phyloP scores from a whole-genome alignment of 1,140 invertebrate species.

The Neodiprion virginianus region DNA sequence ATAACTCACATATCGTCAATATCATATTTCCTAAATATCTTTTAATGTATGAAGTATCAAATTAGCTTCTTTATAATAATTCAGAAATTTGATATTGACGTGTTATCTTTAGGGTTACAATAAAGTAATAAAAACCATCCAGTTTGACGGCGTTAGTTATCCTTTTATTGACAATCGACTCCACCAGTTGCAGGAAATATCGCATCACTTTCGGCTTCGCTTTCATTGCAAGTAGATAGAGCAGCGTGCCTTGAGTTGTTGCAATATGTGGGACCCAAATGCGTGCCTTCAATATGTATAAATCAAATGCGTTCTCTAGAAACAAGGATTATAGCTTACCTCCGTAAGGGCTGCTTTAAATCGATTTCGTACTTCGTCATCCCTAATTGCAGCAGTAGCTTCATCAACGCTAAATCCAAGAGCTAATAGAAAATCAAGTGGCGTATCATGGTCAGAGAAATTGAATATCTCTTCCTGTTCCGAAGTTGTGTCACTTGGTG shows the following conservation, averaged over 20 bases:
- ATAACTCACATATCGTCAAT: too few relatives aligned
- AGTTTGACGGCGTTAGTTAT: constrained; percentile 40
- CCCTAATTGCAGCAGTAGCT: constrained; percentile 36
- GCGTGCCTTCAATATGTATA: constrained; percentile 15
- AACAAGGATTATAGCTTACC: constrained; percentile 19
- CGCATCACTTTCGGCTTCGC: constrained; percentile 33
- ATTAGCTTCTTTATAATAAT: background rate
- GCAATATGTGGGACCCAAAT: constrained; percentile 36
- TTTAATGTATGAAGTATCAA: too few relatives aligned
- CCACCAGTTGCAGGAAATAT: constrained; percentile 38
- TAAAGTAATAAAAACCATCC: constrained; percentile 38
- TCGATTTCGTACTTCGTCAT: constrained; percentile 35
- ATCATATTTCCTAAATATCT: too few relatives aligned
- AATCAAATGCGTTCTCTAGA: constrained; percentile 9
- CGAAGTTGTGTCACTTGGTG: constrained; percentile 23
- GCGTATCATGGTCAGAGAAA: constrained; percentile 35
- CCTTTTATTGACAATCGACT: constrained; percentile 37
- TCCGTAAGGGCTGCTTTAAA: constrained; percentile 37
- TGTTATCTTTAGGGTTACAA: constrained; percentile 27
- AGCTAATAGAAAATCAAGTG: constrained; percentile 34
- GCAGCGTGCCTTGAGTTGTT: constrained; percentile 35
- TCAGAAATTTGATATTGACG: background rate
- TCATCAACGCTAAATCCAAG: constrained; percentile 39
- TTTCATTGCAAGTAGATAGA: constrained; percentile 36
- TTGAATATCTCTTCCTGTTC: constrained; percentile 25